phyloP scores from a whole-genome alignment of 2,113 vertebrate genomes.

The Saimiri boliviensis region DNA sequence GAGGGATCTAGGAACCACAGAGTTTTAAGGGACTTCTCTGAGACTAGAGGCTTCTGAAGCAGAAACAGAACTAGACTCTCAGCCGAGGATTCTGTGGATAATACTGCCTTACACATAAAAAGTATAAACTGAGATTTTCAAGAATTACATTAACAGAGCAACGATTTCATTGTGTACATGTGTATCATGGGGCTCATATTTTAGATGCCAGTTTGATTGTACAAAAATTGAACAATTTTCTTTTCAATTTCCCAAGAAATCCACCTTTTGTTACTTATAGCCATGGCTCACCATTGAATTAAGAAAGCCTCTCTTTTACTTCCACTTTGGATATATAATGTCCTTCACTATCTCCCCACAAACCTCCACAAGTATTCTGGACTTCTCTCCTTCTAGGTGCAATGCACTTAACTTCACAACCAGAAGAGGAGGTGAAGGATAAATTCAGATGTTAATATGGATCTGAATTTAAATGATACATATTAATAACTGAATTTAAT shows the following conservation, averaged over 20 bases:
- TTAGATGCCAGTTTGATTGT: neutral
- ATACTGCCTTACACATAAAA: neutral
- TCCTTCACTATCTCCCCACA: neutral
- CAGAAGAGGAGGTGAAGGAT: neutral
- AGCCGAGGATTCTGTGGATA: neutral
- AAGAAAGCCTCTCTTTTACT: neutral
- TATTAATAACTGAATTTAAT: no score
- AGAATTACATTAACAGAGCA: neutral
- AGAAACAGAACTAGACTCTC: neutral
- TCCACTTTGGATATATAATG: neutral
- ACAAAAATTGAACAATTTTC: neutral
- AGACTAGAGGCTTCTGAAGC: neutral
- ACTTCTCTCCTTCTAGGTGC: neutral
- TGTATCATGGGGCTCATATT: neutral
- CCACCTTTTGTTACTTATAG: neutral
- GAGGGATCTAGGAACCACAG: neutral
- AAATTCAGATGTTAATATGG: neutral
- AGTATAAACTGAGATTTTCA: neutral
- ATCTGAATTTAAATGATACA: neutral
- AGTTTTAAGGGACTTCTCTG: neutral
- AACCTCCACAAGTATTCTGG: neutral
- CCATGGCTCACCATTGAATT: neutral
- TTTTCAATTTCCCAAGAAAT: neutral
- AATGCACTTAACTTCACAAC: neutral
- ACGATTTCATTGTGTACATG: neutral